Conservation (phyloP, 2,113 vertebrate genomes). For the Bolborhynchus lineola region DNA sequence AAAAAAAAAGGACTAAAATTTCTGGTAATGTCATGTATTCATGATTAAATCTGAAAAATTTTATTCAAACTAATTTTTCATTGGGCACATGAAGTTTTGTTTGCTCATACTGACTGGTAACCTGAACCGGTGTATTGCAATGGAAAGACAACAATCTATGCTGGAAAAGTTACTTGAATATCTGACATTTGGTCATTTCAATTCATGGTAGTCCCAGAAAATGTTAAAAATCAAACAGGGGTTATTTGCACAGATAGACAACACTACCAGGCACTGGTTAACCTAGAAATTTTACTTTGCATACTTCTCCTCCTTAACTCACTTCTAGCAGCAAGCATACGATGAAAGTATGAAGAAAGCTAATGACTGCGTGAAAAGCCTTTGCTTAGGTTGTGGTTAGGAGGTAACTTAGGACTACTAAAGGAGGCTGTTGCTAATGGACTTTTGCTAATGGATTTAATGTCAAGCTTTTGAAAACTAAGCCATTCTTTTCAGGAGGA, state of each 20-base stretch:
- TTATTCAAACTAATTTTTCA: neutral
- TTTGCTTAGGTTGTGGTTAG: neutral
- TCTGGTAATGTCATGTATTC: neutral
- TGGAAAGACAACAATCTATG: neutral
- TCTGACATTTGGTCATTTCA: neutral
- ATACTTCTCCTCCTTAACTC: neutral
- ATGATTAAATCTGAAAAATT: neutral
- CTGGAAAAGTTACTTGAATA: neutral
- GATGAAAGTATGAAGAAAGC: neutral
- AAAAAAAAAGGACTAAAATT: neutral
- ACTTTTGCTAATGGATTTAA: neutral
- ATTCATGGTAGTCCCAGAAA: neutral
- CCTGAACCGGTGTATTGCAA: neutral
- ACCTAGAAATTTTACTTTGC: neutral
- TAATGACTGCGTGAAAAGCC: neutral
- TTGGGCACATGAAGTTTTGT: neutral
- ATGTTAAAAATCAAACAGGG: neutral
- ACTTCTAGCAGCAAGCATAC: rapidly evolving
- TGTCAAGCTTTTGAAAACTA: neutral
- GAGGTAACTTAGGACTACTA: neutral
- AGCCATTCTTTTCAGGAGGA: neutral
- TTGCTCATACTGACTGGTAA: neutral
- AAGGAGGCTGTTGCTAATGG: neutral
- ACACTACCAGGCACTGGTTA: neutral
- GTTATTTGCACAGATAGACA: neutral